Evolutionary conservation across 2,797 vertebrate genomes (phyloP).

Genomic region (Xyrichtys novacula): DNA sequence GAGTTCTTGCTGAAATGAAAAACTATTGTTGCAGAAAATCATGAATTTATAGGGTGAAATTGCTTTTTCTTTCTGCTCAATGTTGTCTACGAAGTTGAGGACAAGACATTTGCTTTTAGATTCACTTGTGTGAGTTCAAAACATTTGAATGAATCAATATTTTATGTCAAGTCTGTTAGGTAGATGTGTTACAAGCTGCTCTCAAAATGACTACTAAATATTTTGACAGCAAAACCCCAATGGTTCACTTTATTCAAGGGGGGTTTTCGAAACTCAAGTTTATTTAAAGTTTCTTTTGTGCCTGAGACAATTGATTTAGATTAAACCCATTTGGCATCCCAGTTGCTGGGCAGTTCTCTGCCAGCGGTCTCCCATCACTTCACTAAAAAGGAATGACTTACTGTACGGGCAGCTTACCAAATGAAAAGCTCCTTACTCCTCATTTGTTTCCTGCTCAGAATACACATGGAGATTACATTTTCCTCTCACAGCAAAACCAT

Average conservation of each 20-base stretch:
- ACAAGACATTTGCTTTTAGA: background rate
- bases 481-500: slow-evolving; percentile 33
- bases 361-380: slow-evolving; percentile 39
- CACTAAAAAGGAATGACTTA: slow-evolving; percentile 62
- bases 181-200: background rate
- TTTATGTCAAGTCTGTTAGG: background rate
- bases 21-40: slow-evolving; percentile 2
- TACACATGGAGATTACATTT: slow-evolving; percentile 57
- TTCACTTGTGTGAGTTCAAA: background rate
- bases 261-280: slow-evolving; percentile 6
- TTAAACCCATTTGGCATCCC: slow-evolving; percentile 28
- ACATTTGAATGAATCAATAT: slow-evolving; percentile 9
- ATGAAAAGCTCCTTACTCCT: slow-evolving; percentile 49
- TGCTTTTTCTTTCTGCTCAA: slow-evolving; percentile 2
- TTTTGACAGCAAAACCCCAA: background rate
- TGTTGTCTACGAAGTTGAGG: background rate
- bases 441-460: slow-evolving; percentile 53
- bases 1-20: slow-evolving; percentile 3
- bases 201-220: slow-evolving; percentile 3
- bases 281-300: slow-evolving; percentile 23
- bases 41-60: background rate
- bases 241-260: slow-evolving; percentile 11
- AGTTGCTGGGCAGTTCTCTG: slow-evolving; percentile 29
- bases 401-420: slow-evolving; percentile 55
- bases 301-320: slow-evolving; percentile 19